These are phyloP conservation scores for Ariolimax columbianus DNA, from an alignment of 2,888 invertebrate species.

Conservation along the genomic window DNA sequence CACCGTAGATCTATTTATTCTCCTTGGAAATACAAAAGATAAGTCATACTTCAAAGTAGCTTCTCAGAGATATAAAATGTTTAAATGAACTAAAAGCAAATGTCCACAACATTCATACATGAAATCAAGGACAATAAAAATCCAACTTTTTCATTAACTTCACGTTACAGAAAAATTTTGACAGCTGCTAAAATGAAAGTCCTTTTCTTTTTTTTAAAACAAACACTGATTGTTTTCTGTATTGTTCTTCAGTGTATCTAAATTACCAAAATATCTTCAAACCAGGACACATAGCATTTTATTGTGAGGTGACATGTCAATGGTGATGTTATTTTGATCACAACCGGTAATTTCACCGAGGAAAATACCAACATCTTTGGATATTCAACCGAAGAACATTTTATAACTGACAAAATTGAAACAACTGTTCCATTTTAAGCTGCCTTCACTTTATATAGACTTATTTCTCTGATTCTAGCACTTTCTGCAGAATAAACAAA, in stretches of 20 bases:
- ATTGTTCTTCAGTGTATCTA: too few relatives aligned
- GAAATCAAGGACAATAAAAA: not conserved
- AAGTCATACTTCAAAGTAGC: not conserved
- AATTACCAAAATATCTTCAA: not conserved
- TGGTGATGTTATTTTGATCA: constrained; percentile 36
- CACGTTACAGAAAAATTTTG: not conserved
- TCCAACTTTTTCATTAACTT: not conserved
- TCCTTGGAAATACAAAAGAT: not conserved
- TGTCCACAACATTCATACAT: not conserved
- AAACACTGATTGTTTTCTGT: too few relatives aligned
- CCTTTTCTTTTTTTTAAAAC: not conserved
- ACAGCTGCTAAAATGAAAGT: not conserved
- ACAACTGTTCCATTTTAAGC: not conserved
- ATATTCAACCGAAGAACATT: not conserved
- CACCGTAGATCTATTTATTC: not conserved
- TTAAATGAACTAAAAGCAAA: not conserved
- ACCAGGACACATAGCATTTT: not conserved
- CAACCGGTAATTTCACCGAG: constrained; percentile 27
- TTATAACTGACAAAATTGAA: not conserved
- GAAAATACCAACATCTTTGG: constrained; percentile 11
- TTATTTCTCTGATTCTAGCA: not conserved
- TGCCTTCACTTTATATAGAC: not conserved
- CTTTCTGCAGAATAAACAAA: not conserved
- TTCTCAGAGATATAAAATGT: not conserved
- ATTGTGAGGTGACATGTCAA: not conserved